phyloP scores from a whole-genome alignment of 2,113 vertebrate genomes.

The Trichechus manatus region DNA sequence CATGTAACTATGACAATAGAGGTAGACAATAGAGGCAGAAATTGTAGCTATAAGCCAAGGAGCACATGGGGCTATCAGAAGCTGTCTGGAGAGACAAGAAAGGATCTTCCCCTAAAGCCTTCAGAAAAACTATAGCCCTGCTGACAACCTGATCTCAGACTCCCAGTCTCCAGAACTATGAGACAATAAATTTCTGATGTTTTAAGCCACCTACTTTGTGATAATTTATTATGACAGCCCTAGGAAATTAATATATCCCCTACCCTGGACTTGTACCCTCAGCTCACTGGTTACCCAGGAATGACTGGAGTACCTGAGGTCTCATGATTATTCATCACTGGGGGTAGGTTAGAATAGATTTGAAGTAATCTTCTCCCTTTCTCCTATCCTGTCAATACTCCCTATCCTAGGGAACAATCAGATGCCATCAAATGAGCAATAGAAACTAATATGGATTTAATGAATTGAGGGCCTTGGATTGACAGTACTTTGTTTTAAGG shows the following conservation, averaged over 20 bases:
- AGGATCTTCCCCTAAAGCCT: neutral
- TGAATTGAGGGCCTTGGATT: slow-evolving; percentile 59
- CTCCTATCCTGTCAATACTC: neutral
- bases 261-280: neutral
- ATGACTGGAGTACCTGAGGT: neutral
- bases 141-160: neutral
- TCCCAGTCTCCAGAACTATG: neutral
- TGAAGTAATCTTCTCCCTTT: neutral
- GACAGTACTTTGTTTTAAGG: slow-evolving; percentile 69
- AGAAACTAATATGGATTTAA: slow-evolving; percentile 72
- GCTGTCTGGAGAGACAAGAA: too few species aligned
- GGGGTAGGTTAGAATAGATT: neutral
- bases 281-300: neutral
- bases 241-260: neutral
- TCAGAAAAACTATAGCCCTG: neutral
- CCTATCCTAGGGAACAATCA: slow-evolving; percentile 38
- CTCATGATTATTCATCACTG: neutral
- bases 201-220: neutral
- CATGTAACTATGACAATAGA: too few species aligned
- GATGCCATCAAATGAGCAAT: slow-evolving; percentile 58
- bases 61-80: too few species aligned
- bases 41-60: too few species aligned
- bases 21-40: too few species aligned
- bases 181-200: neutral
- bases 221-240: neutral